Conservation (phyloP, 2,888 invertebrate species). For the Patella depressa region DNA sequence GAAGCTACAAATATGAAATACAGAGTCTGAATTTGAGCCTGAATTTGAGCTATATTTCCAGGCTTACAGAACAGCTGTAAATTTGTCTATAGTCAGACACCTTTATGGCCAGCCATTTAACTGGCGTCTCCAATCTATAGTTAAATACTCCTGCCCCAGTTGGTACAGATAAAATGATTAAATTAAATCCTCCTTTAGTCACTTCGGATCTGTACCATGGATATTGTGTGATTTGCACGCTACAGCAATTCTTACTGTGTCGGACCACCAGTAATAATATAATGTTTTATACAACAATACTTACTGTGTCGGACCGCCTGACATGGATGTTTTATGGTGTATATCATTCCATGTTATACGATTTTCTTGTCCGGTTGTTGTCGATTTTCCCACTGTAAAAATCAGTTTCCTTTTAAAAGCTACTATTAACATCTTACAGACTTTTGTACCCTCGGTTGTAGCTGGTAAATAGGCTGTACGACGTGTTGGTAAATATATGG, state of each 20-base stretch:
- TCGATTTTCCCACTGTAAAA: constrained; percentile 59
- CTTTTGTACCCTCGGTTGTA: constrained; percentile 51
- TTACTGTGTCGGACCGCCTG: constrained; percentile 46
- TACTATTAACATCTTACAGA: constrained; percentile 47
- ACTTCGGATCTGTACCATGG: too few species aligned
- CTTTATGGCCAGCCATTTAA: too few species aligned
- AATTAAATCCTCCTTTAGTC: too few species aligned
- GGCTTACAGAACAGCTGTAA: too few species aligned
- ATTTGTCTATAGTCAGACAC: too few species aligned
- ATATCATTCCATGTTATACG: constrained; percentile 59
- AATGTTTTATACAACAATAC: neutral
- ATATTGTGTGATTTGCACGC: too few species aligned
- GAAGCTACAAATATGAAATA: neutral
- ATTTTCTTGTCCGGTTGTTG: constrained; percentile 57
- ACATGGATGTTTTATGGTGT: constrained; percentile 56
- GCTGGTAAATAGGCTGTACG: constrained; percentile 61
- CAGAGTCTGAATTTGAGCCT: too few species aligned
- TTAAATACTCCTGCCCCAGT: too few species aligned
- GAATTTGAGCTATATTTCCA: too few species aligned
- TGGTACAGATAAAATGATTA: too few species aligned
- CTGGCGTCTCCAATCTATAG: too few species aligned
- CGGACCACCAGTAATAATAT: constrained; percentile 34
- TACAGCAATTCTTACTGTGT: constrained; percentile 32
- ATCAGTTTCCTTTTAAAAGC: constrained; percentile 55
- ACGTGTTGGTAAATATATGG: constrained; percentile 49